Conservation (phyloP, 1,140 invertebrate genomes). For the Anadara kagoshimensis region DNA sequence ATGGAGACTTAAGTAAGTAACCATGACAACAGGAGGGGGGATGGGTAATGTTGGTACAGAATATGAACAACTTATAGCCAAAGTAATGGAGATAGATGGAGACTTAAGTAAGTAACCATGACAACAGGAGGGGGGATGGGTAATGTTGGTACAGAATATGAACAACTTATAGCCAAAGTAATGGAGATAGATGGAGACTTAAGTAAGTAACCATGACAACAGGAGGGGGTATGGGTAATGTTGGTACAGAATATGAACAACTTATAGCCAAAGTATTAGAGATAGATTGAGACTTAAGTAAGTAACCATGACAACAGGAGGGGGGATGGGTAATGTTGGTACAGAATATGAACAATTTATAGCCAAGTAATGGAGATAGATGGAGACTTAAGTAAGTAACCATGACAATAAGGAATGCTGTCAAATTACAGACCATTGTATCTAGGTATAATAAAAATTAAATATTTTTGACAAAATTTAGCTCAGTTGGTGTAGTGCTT, state of each 20-base stretch:
- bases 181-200: conserved; percentile 96
- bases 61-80: conserved; percentile 95
- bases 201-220: conserved; percentile 77
- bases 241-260: not conserved
- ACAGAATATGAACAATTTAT: not conserved
- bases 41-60: conserved; percentile 90
- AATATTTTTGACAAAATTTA: too few species aligned
- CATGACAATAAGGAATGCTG: too few species aligned
- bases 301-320: too few species aligned
- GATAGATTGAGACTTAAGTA: too few species aligned
- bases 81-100: conserved; percentile 95
- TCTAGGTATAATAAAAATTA: too few species aligned
- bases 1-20: conserved; percentile 89
- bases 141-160: conserved; percentile 91
- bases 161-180: conserved; percentile 93
- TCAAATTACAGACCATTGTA: too few species aligned
- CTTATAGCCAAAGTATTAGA: too few species aligned
- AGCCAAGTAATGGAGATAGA: too few species aligned
- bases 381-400: too few species aligned
- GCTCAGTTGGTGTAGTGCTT: too few species aligned
- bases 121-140: conserved; percentile 80
- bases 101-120: conserved; percentile 84
- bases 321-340: not conserved
- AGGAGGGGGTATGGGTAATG: not conserved
- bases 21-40: conserved; percentile 75